A percentile compares a stretch with the other conserved stretches of the same genome.
phyloP scores from a whole-genome alignment of 2,113 vertebrate species.

The Nanorana parkeri region DNA sequence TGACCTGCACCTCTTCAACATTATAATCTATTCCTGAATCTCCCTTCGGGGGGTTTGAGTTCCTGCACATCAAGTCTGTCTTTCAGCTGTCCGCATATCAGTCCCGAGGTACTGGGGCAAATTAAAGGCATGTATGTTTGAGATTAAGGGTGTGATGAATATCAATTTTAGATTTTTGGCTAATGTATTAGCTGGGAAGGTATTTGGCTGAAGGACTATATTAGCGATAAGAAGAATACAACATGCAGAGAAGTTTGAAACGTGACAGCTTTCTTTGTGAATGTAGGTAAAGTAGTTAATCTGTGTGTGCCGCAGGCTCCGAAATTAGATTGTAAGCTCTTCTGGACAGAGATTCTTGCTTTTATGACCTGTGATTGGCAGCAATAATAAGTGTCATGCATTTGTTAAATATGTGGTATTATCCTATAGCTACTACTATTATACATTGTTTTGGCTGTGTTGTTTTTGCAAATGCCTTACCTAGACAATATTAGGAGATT shows the following conservation, averaged over 20 bases:
- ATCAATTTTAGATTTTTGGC: slow-evolving; percentile 52
- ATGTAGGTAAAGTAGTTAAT: slow-evolving; percentile 32
- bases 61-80: slow-evolving; percentile 53
- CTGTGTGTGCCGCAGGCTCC: slow-evolving; percentile 10
- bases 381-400: slow-evolving; percentile 16
- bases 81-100: slow-evolving; percentile 50
- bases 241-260: slow-evolving; percentile 25
- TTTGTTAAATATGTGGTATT: slow-evolving; percentile 13
- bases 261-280: slow-evolving; percentile 33
- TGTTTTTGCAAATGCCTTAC: no score
- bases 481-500: no score
- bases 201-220: slow-evolving; percentile 57
- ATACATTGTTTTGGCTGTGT: background rate
- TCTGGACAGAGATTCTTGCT: slow-evolving; percentile 5
- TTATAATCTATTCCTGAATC: slow-evolving; percentile 44
- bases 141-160: slow-evolving; percentile 56
- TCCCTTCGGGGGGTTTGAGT: slow-evolving; percentile 49
- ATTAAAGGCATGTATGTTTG: slow-evolving; percentile 54
- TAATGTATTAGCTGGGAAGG: slow-evolving; percentile 47
- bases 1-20: slow-evolving; percentile 55
- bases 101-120: slow-evolving; percentile 48
- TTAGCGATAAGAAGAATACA: slow-evolving; percentile 26
- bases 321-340: slow-evolving; percentile 23
- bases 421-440: background rate
- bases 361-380: slow-evolving; percentile 12